phyloP scores from a whole-genome alignment of 2,797 vertebrate genomes.

The Smutsia gigantea region DNA sequence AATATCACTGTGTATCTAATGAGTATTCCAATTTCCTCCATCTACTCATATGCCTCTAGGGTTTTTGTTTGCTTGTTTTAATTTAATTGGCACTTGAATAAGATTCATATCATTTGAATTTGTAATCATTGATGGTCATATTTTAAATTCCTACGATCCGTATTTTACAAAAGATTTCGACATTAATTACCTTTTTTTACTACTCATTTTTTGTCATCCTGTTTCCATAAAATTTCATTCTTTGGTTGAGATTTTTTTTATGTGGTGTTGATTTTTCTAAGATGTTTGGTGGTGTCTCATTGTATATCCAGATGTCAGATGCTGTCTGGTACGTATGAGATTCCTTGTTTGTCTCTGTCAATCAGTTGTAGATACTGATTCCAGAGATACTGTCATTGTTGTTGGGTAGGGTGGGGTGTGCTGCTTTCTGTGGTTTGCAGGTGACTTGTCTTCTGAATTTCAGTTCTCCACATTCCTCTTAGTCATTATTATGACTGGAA shows the following conservation, averaged over 20 bases:
- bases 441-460: background rate
- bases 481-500: background rate
- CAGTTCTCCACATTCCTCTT: background rate
- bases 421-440: background rate
- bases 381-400: background rate
- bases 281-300: background rate
- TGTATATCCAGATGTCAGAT: background rate
- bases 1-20: background rate
- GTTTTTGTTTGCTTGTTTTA: background rate
- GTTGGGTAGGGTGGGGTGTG: background rate
- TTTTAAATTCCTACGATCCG: background rate
- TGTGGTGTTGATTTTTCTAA: background rate
- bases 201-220: background rate
- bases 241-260: background rate
- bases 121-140: background rate
- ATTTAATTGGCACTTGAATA: background rate
- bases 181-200: background rate
- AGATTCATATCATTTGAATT: background rate
- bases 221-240: background rate
- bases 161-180: background rate
- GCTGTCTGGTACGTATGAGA: background rate
- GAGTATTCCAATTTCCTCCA: background rate
- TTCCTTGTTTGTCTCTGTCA: background rate
- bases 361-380: background rate
- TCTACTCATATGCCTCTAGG: background rate